Percentiles rank a stretch among this genome's conserved stretches.
These are phyloP conservation scores for Alosa alosa DNA, from an alignment of 2,113 vertebrate species.

Conservation along the genomic window DNA sequence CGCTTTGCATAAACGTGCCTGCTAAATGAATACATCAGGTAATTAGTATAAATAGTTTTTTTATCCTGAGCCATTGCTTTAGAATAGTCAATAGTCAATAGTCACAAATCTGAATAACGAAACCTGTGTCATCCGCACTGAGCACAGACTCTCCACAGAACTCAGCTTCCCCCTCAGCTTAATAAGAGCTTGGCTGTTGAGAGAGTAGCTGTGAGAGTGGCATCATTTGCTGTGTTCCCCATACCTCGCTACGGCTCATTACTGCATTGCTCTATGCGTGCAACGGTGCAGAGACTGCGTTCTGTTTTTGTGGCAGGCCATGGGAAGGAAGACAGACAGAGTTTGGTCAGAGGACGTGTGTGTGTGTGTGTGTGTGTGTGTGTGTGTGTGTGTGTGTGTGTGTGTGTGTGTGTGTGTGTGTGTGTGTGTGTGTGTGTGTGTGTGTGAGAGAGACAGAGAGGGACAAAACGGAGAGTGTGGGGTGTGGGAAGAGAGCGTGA, in stretches of 20 bases:
- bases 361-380: conserved; percentile 2
- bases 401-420: conserved; percentile 32
- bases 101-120: no score
- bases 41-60: no score
- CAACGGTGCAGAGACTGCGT: conserved; percentile 55
- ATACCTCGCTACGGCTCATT: conserved; percentile 61
- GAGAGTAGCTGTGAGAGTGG: neutral
- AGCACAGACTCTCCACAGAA: no score
- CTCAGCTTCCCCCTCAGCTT: neutral
- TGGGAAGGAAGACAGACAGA: conserved; percentile 62
- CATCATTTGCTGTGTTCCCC: conserved; percentile 50
- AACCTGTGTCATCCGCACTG: no score
- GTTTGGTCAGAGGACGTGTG: conserved; percentile 32
- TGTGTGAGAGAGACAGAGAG: neutral
- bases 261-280: conserved; percentile 48
- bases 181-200: neutral
- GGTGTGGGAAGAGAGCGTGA: neutral
- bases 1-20: no score
- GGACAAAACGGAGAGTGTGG: neutral
- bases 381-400: conserved; percentile 29
- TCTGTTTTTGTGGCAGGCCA: conserved; percentile 63
- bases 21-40: no score
- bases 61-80: no score
- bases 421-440: conserved; percentile 32
- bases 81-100: no score